Base-by-base conservation (phyloP, 2,113 vertebrate genomes). In the Chaetura pelagica region DNA sequence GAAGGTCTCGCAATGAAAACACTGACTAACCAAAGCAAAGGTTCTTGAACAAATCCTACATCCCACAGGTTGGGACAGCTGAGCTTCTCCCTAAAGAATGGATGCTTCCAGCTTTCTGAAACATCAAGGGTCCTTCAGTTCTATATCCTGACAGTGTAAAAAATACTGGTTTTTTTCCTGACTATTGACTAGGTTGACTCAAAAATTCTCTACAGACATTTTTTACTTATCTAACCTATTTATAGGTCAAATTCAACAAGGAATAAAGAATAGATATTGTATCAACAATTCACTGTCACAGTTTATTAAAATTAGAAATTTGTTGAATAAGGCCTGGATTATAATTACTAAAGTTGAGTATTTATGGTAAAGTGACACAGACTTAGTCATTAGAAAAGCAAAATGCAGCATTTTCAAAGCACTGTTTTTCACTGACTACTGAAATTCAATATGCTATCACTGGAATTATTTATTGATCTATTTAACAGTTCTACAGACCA, bases 221-320 rank as follows among this genome's bases (percentile, higher is more conserved):
- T 97, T 97, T 94, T 87, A 87, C 57, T 79, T 91, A 78, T 35
- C 61, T 81, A 93, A 95, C 89, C 77, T 94, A 94, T 91, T 93
- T 93, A 95, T 58, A 91, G 92, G 86, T 96, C 94, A 96, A 82
- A 95, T 62, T 96, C 94, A 94, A 94, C 75, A 96, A 96, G 95
- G 29, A 68, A 95, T 87, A 80, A 90, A 84, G 46, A 86, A 69
- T 49, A 91, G 96, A 86, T 96, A 87, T 59, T 4, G 0, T 48
- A 88, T 29, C 44, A 95, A 93, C 78, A 89, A 87, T 84, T 92
- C 84, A 63, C 62, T 66, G 57, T 26, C 59, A 57, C 85, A 91
- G 46, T 91, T 92, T 87, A 66, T 81, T 90, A 92, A 92, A 93
- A 94, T 85, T 67, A 84, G 72, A 84, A 76, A 82, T 20, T 35